A percentile compares a stretch with the other conserved stretches of the same genome.
These are phyloP conservation scores for Macrosiphum euphorbiae DNA, from an alignment of 2,888 invertebrate genomes.

Conservation along the genomic window DNA sequence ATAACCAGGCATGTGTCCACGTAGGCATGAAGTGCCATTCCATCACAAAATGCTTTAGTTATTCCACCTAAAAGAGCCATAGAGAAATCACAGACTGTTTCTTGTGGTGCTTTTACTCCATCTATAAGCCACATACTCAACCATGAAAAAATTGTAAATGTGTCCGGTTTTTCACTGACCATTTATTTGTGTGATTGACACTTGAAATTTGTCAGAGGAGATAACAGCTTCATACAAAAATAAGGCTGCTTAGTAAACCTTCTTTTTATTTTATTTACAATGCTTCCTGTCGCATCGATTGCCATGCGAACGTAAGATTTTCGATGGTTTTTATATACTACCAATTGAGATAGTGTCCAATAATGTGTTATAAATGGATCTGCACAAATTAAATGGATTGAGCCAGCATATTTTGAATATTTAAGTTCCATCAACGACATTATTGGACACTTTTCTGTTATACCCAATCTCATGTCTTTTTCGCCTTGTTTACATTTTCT, in stretches of 20 bases:
- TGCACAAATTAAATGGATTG: neutral
- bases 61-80: neutral
- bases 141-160: neutral
- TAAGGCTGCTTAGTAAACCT: neutral
- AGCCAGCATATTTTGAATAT: constrained; percentile 2
- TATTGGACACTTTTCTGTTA: constrained; percentile 11
- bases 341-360: neutral
- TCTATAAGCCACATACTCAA: neutral
- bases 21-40: neutral
- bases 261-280: neutral
- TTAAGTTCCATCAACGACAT: neutral
- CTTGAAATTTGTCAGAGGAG: neutral
- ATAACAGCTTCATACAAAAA: constrained; percentile 3
- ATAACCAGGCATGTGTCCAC: neutral
- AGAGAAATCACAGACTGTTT: constrained; percentile 5
- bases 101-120: neutral
- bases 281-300: neutral
- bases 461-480: neutral
- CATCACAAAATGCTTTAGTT: neutral
- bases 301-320: neutral
- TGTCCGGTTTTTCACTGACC: neutral
- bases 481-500: neutral
- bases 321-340: neutral
- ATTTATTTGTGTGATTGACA: neutral
- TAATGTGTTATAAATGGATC: neutral